A percentile compares a stretch with the other conserved stretches of the same genome.
Conservation (phyloP, 2,113 vertebrate genomes). For the Rhipidura dahli region DNA sequence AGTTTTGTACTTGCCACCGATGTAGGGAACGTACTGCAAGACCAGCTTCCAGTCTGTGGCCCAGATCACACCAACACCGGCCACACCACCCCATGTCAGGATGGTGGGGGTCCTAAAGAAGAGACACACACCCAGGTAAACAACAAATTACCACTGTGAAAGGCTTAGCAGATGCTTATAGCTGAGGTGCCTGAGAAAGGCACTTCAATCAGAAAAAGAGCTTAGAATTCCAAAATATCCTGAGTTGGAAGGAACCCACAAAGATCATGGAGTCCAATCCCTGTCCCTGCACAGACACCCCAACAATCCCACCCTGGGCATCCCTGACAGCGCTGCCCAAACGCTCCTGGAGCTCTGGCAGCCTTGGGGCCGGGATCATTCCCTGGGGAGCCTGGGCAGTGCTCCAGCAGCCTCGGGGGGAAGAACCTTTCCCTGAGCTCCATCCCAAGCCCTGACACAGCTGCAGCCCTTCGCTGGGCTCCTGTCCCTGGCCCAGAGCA, state of each 20-base stretch:
- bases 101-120: slow-evolving; percentile 81
- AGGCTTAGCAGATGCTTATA: background rate
- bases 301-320: background rate
- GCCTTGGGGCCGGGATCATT: background rate
- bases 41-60: slow-evolving; percentile 88
- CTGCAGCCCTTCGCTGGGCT: background rate
- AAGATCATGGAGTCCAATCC: fast-evolving
- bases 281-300: background rate
- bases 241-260: fast-evolving
- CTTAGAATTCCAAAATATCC: background rate
- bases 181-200: background rate
- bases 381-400: background rate
- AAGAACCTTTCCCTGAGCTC: background rate
- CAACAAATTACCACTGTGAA: background rate
- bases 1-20: slow-evolving; percentile 86
- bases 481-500: background rate
- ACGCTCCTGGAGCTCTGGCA: background rate
- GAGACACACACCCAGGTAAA: background rate
- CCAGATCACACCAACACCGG: slow-evolving; percentile 80
- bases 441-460: background rate
- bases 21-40: slow-evolving; percentile 90
- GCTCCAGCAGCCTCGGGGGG: background rate
- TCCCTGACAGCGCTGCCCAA: background rate
- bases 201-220: background rate
- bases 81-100: slow-evolving; percentile 78